Conservation (phyloP, 2,888 invertebrate genomes). For the Habrosyne pyritoides region DNA sequence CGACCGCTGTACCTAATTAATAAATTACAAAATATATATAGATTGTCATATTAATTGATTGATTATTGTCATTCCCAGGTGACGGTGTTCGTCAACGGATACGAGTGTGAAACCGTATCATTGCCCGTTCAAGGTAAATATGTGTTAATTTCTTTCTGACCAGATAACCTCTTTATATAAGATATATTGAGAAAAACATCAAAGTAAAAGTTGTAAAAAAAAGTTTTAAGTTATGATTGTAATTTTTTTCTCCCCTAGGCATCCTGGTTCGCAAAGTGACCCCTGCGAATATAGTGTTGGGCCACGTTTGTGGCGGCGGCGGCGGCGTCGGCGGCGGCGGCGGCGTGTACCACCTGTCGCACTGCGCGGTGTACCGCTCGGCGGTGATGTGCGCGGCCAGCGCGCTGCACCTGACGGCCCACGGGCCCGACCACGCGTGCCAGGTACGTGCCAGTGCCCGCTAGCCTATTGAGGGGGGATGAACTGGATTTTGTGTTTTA, state of each 20-base stretch:
- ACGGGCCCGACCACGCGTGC: conserved; percentile 60
- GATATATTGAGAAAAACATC: too few relatives aligned
- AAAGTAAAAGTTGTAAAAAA: too few relatives aligned
- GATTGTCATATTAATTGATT: too few relatives aligned
- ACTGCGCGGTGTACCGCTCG: conserved; percentile 81
- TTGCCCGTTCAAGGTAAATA: conserved; percentile 82
- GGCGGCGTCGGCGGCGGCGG: too few relatives aligned
- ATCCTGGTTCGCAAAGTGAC: conserved; percentile 83
- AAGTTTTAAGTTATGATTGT: not conserved
- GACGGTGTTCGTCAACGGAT: conserved; percentile 83
- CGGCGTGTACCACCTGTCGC: conserved; percentile 81
- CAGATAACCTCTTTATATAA: too few relatives aligned
- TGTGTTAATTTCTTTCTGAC: too few relatives aligned
- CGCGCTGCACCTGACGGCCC: conserved; percentile 83
- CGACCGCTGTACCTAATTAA: too few relatives aligned
- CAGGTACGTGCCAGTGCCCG: too few relatives aligned
- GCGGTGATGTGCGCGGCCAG: conserved; percentile 77
- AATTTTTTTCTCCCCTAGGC: conserved; percentile 42
- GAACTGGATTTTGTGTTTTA: too few relatives aligned
- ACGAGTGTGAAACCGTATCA: conserved; percentile 80
- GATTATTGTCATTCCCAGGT: conserved; percentile 58
- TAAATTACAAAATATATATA: too few relatives aligned
- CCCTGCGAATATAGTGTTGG: conserved; percentile 81
- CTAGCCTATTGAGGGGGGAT: too few relatives aligned
- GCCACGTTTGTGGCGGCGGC: conserved; percentile 60